Percentiles rank a stretch among this genome's conserved stretches.
These are phyloP conservation scores for Drosophila arawakana DNA, from an alignment of 1,140 invertebrate species.

Conservation along the genomic window DNA sequence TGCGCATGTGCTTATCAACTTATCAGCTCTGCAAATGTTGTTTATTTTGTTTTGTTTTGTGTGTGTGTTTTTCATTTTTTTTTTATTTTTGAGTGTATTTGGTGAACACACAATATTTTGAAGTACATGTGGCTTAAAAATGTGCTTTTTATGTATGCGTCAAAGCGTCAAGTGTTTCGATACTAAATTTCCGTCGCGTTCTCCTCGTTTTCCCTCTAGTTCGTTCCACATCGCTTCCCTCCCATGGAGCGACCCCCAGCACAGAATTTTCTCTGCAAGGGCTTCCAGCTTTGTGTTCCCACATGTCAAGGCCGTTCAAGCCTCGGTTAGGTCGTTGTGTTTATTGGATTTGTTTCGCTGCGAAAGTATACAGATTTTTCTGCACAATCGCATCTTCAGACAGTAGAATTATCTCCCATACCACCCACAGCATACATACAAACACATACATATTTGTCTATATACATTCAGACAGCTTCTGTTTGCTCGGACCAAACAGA, in stretches of 20 bases:
- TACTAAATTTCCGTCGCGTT: background rate
- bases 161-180: background rate
- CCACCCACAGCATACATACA: slow-evolving; percentile 2
- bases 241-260: slow-evolving; percentile 5
- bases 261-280: slow-evolving; percentile 12
- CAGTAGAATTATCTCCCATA: background rate
- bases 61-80: background rate
- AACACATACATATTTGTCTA: background rate
- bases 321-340: slow-evolving; percentile 19
- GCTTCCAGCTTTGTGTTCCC: slow-evolving; percentile 31
- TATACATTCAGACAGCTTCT: background rate
- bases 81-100: background rate
- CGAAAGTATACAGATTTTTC: slow-evolving; percentile 50
- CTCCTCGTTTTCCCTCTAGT: background rate
- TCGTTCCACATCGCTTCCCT: too few relatives aligned
- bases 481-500: background rate
- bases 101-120: background rate
- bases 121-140: slow-evolving; percentile 16
- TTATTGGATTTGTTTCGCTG: slow-evolving; percentile 12
- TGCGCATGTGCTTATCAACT: slow-evolving; percentile 46
- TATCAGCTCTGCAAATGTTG: slow-evolving; percentile 35
- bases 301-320: slow-evolving; percentile 57
- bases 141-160: slow-evolving; percentile 22
- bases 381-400: slow-evolving; percentile 20
- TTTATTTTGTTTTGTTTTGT: slow-evolving; percentile 31